These are phyloP conservation scores for Regulus satrapa DNA, from an alignment of 2,113 vertebrate species.

Conservation along the genomic window DNA sequence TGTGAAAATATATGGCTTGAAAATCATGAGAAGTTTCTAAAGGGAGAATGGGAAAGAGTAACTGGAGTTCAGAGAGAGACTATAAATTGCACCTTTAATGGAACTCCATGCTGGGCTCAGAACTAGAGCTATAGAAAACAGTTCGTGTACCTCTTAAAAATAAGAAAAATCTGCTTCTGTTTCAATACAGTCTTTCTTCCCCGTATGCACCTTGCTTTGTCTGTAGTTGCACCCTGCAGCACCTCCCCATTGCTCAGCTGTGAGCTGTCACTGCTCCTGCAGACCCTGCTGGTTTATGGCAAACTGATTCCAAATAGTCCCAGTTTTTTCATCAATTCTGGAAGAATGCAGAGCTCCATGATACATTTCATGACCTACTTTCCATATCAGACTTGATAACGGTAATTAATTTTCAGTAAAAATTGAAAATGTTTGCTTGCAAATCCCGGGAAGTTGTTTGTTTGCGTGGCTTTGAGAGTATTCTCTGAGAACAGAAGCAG, in stretches of 20 bases:
- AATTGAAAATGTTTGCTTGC: no score
- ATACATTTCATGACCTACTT: not conserved
- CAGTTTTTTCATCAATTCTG: not conserved
- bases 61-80: not conserved
- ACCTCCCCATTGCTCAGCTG: not conserved
- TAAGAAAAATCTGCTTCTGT: not conserved
- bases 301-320: not conserved
- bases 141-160: not conserved
- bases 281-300: not conserved
- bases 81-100: not conserved
- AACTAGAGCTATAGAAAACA: not conserved
- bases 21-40: not conserved
- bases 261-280: not conserved
- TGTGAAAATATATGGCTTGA: not conserved
- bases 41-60: not conserved
- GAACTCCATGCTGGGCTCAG: not conserved
- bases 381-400: not conserved
- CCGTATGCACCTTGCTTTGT: not conserved
- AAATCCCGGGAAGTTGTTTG: not conserved
- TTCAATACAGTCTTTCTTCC: not conserved
- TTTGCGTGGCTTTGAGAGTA: not conserved
- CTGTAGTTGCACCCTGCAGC: not conserved
- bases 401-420: not conserved
- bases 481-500: not conserved
- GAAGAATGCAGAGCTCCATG: not conserved